Evolutionary conservation across 2,888 invertebrate species (phyloP).

Genomic region (Lasioglossum vierecki): DNA sequence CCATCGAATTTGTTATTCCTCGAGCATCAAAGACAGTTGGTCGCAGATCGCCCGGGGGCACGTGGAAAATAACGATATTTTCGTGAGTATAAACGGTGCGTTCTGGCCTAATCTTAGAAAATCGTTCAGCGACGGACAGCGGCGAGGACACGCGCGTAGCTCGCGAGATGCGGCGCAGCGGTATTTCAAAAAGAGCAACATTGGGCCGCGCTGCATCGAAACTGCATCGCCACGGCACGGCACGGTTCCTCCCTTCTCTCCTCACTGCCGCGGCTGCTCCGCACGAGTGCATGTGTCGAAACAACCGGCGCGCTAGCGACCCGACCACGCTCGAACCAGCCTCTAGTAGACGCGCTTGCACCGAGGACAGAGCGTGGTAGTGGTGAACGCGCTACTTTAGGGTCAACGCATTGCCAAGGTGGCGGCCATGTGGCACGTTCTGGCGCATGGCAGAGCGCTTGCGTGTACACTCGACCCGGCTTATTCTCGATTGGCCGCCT

Average conservation of each 20-base stretch:
- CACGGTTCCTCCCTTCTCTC: background rate
- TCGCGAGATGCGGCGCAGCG: slow-evolving; percentile 20
- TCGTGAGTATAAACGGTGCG: slow-evolving; percentile 13
- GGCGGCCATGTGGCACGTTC: slow-evolving; percentile 81
- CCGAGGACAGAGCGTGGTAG: slow-evolving; percentile 37
- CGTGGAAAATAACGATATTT: slow-evolving; percentile 44
- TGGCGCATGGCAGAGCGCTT: slow-evolving; percentile 75
- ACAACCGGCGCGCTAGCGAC: slow-evolving; percentile 20
- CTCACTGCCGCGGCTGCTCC: background rate
- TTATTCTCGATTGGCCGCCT: slow-evolving; percentile 57
- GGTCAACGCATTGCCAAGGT: slow-evolving; percentile 83
- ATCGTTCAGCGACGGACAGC: slow-evolving; percentile 10
- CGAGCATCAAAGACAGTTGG: background rate
- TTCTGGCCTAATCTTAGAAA: slow-evolving; percentile 52
- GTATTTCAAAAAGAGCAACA: slow-evolving; percentile 61
- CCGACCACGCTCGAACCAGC: slow-evolving; percentile 27
- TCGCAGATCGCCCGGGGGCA: background rate
- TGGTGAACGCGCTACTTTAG: slow-evolving; percentile 75
- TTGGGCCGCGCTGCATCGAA: slow-evolving; percentile 22
- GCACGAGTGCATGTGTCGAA: slow-evolving; percentile 42
- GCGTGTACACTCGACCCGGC: slow-evolving; percentile 64
- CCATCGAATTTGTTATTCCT: slow-evolving; percentile 6
- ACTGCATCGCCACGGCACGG: slow-evolving; percentile 5
- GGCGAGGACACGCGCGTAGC: slow-evolving; percentile 12
- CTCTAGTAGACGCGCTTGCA: slow-evolving; percentile 31